Conservation (phyloP, 2,888 invertebrate species). For the Apotomis betuletana region DNA sequence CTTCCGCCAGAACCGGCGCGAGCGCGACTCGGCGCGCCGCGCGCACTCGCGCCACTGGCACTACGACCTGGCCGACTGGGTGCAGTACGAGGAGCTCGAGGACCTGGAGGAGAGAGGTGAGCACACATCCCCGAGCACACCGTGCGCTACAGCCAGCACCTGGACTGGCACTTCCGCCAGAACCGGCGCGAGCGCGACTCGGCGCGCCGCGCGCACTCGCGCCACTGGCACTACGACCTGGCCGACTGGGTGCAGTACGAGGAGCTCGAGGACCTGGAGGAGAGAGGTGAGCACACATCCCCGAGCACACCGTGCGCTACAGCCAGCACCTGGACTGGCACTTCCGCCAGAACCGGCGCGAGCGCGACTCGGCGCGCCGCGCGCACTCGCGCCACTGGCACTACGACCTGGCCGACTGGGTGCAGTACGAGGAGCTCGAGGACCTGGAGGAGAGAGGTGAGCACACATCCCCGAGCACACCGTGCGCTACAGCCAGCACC, state of each 20-base stretch:
- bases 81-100: constrained; percentile 96
- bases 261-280: constrained; percentile 95
- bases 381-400: constrained; percentile 95
- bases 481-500: too few species aligned
- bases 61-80: constrained; percentile 95
- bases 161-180: background rate
- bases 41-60: constrained; percentile 95
- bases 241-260: constrained; percentile 97
- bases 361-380: constrained; percentile 92
- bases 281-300: constrained; percentile 74
- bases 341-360: constrained; percentile 79
- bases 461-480: too few species aligned
- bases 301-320: too few species aligned
- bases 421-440: constrained; percentile 96
- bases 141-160: too few species aligned
- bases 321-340: too few species aligned
- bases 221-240: constrained; percentile 95
- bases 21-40: constrained; percentile 92
- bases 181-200: constrained; percentile 91
- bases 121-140: too few species aligned
- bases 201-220: constrained; percentile 90
- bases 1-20: constrained; percentile 79
- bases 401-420: constrained; percentile 95
- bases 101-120: constrained; percentile 90
- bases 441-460: constrained; percentile 90